A percentile compares a stretch with the other conserved stretches of the same genome.
Evolutionary conservation across 2,113 vertebrate species (phyloP).

Genomic region (Rattus norvegicus): GRCr8 NC_086019.1:130705501-130706000

Average conservation of each 20-base stretch:
- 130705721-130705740: neutral
- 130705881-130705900: neutral
- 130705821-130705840: neutral
- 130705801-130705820: neutral
- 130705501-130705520: neutral
- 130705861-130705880: neutral
- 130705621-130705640: neutral
- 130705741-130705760: neutral
- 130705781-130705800: neutral
- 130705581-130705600: neutral
- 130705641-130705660: neutral
- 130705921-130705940: accelerated
- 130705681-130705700: neutral
- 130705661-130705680: too few species aligned
- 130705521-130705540: too few species aligned
- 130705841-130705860: neutral
- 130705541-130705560: too few species aligned
- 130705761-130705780: neutral
- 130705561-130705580: neutral
- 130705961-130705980: neutral
- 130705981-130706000: neutral
- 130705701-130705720: conserved; percentile 43
- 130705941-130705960: neutral
- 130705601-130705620: neutral
- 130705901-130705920: neutral